A percentile compares a stretch with the other conserved stretches of the same genome.
Conservation (phyloP, 2,797 vertebrate species). For the Gallinago nigripennis region DNA sequence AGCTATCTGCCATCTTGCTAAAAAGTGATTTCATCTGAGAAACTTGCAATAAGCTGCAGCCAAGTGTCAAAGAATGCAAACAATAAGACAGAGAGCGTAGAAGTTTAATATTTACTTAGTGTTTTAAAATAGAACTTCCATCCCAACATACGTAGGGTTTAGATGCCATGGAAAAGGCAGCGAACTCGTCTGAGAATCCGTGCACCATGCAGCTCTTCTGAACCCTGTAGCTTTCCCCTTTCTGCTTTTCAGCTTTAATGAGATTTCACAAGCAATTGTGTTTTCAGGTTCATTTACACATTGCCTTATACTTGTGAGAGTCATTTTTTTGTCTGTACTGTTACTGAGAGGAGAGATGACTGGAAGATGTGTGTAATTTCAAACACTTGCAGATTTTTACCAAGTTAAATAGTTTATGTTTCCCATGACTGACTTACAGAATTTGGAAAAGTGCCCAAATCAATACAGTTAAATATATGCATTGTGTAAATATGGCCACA, state of each 20-base stretch:
- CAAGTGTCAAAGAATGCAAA: constrained; percentile 35
- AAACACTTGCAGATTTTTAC: not conserved
- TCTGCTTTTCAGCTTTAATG: not conserved
- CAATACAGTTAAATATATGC: not conserved
- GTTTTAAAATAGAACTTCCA: constrained; percentile 42
- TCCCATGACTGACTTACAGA: not conserved
- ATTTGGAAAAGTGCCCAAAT: constrained; percentile 11
- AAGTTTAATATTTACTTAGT: constrained; percentile 39
- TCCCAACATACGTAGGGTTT: not conserved
- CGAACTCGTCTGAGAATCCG: not conserved
- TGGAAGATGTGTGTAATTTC: not conserved
- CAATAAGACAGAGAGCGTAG: not conserved
- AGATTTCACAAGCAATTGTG: not conserved
- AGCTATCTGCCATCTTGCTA: not conserved
- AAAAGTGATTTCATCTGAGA: constrained; percentile 4
- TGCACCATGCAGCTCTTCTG: not conserved
- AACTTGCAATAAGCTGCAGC: not conserved
- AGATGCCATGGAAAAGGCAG: not conserved
- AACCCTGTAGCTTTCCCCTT: not conserved
- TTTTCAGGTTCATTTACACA: not conserved
- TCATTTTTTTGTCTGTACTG: not conserved
- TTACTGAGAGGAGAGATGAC: not conserved
- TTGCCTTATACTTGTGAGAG: not conserved
- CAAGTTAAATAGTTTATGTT: not conserved
- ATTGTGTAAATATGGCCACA: not conserved